Percentiles rank a stretch among this genome's conserved stretches.
Conservation (phyloP, 2,888 invertebrate genomes). For the Chrysodeixis includens region DNA sequence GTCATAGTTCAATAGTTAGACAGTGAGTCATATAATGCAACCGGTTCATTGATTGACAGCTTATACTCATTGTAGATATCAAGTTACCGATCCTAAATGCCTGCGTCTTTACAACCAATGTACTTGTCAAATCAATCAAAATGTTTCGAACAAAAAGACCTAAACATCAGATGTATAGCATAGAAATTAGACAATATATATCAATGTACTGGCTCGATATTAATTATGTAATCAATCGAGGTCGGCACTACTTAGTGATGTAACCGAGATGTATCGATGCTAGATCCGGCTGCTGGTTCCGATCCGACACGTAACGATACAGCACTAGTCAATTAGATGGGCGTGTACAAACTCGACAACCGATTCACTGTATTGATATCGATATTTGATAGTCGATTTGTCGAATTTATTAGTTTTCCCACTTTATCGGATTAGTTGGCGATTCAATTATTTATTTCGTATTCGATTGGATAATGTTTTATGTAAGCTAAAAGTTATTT, state of each 20-base stretch:
- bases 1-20: conserved; percentile 45
- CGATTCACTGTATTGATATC: conserved; percentile 45
- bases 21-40: background rate
- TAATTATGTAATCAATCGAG: conserved; percentile 69
- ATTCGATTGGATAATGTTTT: background rate
- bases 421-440: conserved; percentile 16
- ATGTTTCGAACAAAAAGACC: conserved; percentile 29
- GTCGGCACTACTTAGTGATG: conserved; percentile 70
- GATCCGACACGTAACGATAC: conserved; percentile 62
- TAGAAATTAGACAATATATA: conserved; percentile 48
- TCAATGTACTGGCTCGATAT: conserved; percentile 58
- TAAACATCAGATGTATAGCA: conserved; percentile 40
- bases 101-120: background rate
- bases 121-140: conserved; percentile 9
- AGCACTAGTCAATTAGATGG: conserved; percentile 48
- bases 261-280: conserved; percentile 63
- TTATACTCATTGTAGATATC: background rate
- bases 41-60: conserved; percentile 16
- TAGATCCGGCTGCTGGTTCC: conserved; percentile 76
- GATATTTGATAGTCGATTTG: conserved; percentile 35
- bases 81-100: background rate
- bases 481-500: conserved; percentile 4
- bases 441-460: background rate
- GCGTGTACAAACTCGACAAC: conserved; percentile 41
- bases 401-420: conserved; percentile 9